Evolutionary conservation across 2,888 invertebrate genomes (phyloP), one percentile per base, ranked within the genome.

Genomic region (Agrypnus murinus): DNA sequence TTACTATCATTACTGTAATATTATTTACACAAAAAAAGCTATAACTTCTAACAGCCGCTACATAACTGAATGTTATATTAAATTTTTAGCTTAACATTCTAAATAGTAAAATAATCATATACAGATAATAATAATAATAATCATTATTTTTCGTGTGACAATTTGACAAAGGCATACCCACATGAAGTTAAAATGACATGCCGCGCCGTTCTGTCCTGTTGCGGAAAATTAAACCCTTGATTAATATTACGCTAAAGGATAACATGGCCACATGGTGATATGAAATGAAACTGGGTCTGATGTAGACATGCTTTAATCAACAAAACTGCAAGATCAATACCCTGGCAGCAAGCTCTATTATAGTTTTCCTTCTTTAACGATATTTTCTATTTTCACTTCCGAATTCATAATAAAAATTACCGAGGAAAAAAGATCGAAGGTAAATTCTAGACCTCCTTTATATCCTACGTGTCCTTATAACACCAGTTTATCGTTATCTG

Each of bases 401-500:
- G 48, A 25, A 34, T 14, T 34, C 34, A 14, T 34, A 55, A 34
- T 32, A 34, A 55, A 32, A n/a, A n/a, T n/a, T n/a, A n/a, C n/a
- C n/a, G n/a, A n/a, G n/a, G n/a, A n/a, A n/a, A n/a, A n/a, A n/a
- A n/a, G n/a, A n/a, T n/a, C n/a, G n/a, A n/a, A n/a, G n/a, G n/a
- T n/a, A n/a, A n/a, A n/a, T n/a, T n/a, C n/a, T 34, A 62, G 15
- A 45, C 46, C 46, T 25, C 60, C 14, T 32, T 45, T 43, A 45
- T 34, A 46, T 36, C 46, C 25, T 45, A 45, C 45, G 60, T 32
- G 62, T 53, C 25, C 25, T 36, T 46, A 48, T 46, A 36, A 46
- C 62, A 45, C 34, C 48, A 48, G 12, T 63, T 32, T 38, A 48
- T 19, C 62, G 36, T 43, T 64, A 55, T 64, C 55, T 64, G 34